phyloP scores from a whole-genome alignment of 2,888 invertebrate genomes.

The Troides aeacus region DNA sequence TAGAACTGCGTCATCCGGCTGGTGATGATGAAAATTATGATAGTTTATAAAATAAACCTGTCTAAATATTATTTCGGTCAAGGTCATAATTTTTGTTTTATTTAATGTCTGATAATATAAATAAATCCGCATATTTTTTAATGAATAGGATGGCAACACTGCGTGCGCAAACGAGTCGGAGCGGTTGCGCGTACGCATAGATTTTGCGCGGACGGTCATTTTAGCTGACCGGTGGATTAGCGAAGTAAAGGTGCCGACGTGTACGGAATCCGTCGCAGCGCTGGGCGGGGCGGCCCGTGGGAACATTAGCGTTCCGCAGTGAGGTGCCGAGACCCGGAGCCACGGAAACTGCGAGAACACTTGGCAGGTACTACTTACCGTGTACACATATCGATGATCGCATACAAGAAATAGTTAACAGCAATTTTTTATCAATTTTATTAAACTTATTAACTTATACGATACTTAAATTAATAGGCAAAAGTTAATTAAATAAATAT shows the following conservation, averaged over 20 bases:
- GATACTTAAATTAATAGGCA: no score
- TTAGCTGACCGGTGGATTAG: constrained; percentile 30
- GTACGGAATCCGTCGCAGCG: constrained; percentile 32
- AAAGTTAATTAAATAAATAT: no score
- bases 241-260: constrained; percentile 39
- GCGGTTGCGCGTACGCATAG: constrained; percentile 5
- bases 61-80: not conserved
- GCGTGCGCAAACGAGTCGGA: constrained; percentile 1
- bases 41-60: not conserved
- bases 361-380: no score
- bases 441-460: no score
- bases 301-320: constrained; percentile 61
- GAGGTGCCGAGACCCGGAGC: constrained; percentile 46
- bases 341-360: constrained; percentile 37
- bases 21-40: no score
- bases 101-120: not conserved
- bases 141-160: constrained; percentile 13
- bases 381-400: no score
- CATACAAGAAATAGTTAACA: no score
- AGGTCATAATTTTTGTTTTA: not conserved
- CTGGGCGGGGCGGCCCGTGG: constrained; percentile 53
- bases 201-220: constrained; percentile 6
- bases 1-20: no score
- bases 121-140: not conserved
- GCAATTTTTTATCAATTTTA: no score